Percentiles rank a stretch among this genome's conserved stretches.
Evolutionary conservation across 1,140 invertebrate species (phyloP).

Genomic region (Ridgeia piscesae): DNA sequence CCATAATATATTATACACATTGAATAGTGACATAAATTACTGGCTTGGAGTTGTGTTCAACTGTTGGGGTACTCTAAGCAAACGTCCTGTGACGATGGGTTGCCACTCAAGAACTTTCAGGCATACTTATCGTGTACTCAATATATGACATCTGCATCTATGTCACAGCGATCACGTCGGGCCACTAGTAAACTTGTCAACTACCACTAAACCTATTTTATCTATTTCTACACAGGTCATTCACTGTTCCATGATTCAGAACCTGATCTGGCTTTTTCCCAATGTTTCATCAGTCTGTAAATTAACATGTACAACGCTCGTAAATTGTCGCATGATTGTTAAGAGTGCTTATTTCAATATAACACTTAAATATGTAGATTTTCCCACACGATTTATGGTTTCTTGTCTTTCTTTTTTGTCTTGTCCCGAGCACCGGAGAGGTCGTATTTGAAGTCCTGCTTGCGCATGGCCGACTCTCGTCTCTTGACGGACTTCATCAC

Average conservation of each 20-base stretch:
- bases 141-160: neutral
- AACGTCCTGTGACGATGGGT: neutral
- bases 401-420: slow-evolving; percentile 40
- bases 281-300: neutral
- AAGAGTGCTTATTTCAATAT: neutral
- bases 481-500: slow-evolving; percentile 57
- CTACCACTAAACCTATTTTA: slow-evolving; percentile 19
- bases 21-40: neutral
- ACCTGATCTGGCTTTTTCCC: neutral
- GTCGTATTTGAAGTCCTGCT: slow-evolving; percentile 52
- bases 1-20: too few species aligned
- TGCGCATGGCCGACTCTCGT: slow-evolving; percentile 50
- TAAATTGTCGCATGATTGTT: neutral
- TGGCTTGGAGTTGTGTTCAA: neutral
- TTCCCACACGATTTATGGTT: neutral
- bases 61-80: neutral
- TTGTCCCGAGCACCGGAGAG: slow-evolving; percentile 50
- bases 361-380: neutral
- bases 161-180: neutral
- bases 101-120: neutral
- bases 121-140: neutral
- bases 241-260: neutral
- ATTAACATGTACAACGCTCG: neutral
- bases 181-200: neutral
- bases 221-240: neutral